A percentile compares a stretch with the other conserved stretches of the same genome.
phyloP scores from a whole-genome alignment of 2,888 invertebrate genomes.

The Eupelmus urozonus region DNA sequence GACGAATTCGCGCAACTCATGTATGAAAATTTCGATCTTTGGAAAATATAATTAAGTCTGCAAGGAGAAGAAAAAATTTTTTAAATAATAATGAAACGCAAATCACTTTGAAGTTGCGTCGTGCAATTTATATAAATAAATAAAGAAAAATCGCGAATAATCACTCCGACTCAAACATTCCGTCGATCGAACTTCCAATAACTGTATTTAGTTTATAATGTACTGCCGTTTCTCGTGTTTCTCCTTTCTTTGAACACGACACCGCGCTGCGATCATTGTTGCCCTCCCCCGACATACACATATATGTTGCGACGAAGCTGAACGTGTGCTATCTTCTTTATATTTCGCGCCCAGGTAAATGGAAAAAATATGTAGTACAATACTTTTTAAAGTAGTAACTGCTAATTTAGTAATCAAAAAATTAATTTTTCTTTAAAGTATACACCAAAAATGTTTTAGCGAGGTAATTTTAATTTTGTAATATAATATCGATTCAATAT shows the following conservation, averaged over 20 bases:
- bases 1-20: slow-evolving; percentile 43
- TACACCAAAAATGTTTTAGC: background rate
- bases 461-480: background rate
- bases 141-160: slow-evolving; percentile 29
- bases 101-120: slow-evolving; percentile 31
- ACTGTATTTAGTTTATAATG: slow-evolving; percentile 50
- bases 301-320: slow-evolving; percentile 21
- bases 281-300: background rate
- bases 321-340: slow-evolving; percentile 47
- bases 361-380: slow-evolving; percentile 37
- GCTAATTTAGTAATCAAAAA: background rate
- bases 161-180: slow-evolving; percentile 52
- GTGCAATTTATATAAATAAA: slow-evolving; percentile 41
- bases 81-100: background rate
- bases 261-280: slow-evolving; percentile 45
- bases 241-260: slow-evolving; percentile 16
- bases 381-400: background rate
- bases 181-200: slow-evolving; percentile 49
- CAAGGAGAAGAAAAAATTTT: slow-evolving; percentile 10
- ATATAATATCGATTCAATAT: background rate
- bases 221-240: slow-evolving; percentile 47
- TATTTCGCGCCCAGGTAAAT: slow-evolving; percentile 11
- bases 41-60: slow-evolving; percentile 4
- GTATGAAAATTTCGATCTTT: slow-evolving; percentile 19
- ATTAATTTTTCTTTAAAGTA: no score